Base-by-base conservation (phyloP, 2,797 vertebrate species). In the Agapornis canus region DNA sequence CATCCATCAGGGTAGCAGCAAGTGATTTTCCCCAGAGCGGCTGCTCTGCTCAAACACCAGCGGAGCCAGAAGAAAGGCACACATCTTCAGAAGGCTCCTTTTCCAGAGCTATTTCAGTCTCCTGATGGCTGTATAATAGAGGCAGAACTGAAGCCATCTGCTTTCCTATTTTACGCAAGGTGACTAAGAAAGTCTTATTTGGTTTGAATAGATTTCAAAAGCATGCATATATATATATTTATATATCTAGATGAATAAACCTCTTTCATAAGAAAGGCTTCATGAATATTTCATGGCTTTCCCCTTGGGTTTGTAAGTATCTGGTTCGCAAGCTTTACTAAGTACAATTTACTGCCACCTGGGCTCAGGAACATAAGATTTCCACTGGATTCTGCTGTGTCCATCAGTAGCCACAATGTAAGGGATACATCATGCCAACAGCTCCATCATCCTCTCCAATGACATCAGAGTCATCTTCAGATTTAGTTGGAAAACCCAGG, bases 171-270 rank as follows among this genome's bases (percentile, higher is more conserved):
- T 96, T 91, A 97, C 0, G 32, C 86, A 93, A 92, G 76, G 92
- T 96, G 95, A 95, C 90, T 93, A 86, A 91, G 92, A 95, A 96
- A 96, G 76, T 82, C 85, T 92, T 95, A 93, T 97, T 97, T 95
- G 95, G 90, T 83, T 97, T 97, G 96, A 97, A 96, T 81, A 87
- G 90, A 95, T 96, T 97, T 96, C 93, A 95, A 96, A 96, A 96
- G 90, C 47, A 77, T 79, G 82, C 69, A 16, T 27, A 69, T 49
- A 82, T 85, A 61, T 78, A 42, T 87, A 37, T 65, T 32, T 70
- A 29, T 60, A 3, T 26, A 22, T 4, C 11, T 7, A 66, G 40
- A 54, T 95, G 96, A 97, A 96, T 96, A 88, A 95, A 68, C 20
- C 71, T 89, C 95, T 94, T 97, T 96, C 94, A 97, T 96, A 95